Base-by-base conservation (phyloP, 2,797 vertebrate species). In the Bufotes viridis region DNA sequence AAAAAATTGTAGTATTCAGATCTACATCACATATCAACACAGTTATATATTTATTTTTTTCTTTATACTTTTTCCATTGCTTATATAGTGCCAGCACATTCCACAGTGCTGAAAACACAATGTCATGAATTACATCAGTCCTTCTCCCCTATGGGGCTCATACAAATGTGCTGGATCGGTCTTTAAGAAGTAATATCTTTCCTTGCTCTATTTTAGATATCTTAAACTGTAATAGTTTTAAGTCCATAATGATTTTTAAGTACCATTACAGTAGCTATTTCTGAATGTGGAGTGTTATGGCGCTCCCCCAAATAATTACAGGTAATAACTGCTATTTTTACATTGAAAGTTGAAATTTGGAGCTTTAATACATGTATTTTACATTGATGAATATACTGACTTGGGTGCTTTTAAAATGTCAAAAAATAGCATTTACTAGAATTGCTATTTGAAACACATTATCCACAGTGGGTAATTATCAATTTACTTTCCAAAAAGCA, bases 401-500 rank as follows among this genome's bases (percentile, higher is more conserved):
- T 69, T 17, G 78, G 78, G 83, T 82, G 26, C 78, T 61, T 82
- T 88, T 85, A 63, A 63, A 76, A 57, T 67, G 49, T 58, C 53
- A 87, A 72, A 86, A 82, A 49, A 72, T 78, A 67, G 29, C 85
- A 82, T 83, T 89, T 86, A 70, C 20, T 69, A 78, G 24, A 89
- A 78, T 63, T 86, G 83, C 83, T 84, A 89, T 88, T 67, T 80
- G 60, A 84, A 84, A 53, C 63, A 29, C 55, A 84, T 87, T 87
- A 87, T 87, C 84, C 58, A 29, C 51, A 17, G 29, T 65, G 85
- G 84, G 57, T 86, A 89, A 89, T 86, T 89, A 89, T 89, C 88
- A 89, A 89, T 89, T 89, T 89, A 86, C 84, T 89, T 65, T 60
- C 80, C 29, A 34, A 79, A 89, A 83, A 81, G 80, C 81, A 86